Evolutionary conservation across 2,113 vertebrate species (phyloP), one percentile per base, ranked within the genome.

Genomic region (Phalacrocorax carbo): DNA sequence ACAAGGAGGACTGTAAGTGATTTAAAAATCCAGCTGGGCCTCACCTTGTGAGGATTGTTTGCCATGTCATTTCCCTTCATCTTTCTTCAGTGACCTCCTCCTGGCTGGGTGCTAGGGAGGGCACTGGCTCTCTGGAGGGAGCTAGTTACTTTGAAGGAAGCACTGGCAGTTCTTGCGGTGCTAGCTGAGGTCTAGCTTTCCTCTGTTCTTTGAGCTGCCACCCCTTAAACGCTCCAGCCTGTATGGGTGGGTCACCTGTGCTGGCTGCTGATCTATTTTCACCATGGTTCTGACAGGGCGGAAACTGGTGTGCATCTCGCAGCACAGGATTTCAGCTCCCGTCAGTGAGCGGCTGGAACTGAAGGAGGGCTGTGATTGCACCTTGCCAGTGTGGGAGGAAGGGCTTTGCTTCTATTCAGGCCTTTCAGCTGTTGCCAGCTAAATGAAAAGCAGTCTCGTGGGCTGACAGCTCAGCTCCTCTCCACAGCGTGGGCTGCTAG

Each of bases 331-430:
- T 94, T 72, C 38, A 40, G 69, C n/a, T 90, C 51, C 40, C 5
- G 3, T 17, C 5, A 5, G 26, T 4, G 44, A 46, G 82, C 2
- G 0, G 27, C 78, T 42, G 29, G 65, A 70, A 40, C 72, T 0
- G 0, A 19, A n/a, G 20, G 14, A 70, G 27, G 26, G 65, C 65
- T 77, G 27, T 66, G 14, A 51, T 89, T 64, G n/a, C 42, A 60
- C 60, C 58, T 64, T 51, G 15, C 42, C 2, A 3, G 4, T 52
- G 62, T 7, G 32, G 44, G n/a, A 84, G 36, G 77, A 38, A 57
- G 40, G 60, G 26, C 49, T 86, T 76, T 7, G 9, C 25, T 75
- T 86, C 48, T 58, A 21, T 75, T 62, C 27, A 34, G 75, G 46
- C 42, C 60, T 78, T 90, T 34, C 4, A 11, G 34, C 60, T 81